Conservation (phyloP, 2,888 invertebrate species). For the Eupithecia subfuscata region DNA sequence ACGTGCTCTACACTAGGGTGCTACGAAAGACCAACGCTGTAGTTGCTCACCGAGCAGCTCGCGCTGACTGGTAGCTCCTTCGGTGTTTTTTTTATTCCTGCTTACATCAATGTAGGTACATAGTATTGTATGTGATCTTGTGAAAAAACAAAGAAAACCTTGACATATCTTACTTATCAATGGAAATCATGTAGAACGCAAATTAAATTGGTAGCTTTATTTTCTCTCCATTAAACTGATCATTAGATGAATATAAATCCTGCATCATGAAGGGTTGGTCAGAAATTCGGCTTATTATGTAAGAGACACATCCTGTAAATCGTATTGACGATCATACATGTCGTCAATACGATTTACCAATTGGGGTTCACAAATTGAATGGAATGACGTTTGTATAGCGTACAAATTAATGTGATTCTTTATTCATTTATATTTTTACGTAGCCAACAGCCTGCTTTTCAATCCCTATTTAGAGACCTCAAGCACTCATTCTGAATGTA, state of each 20-base stretch:
- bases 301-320: background rate
- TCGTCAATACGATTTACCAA: background rate
- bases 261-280: background rate
- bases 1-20: too few relatives aligned
- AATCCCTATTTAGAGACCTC: background rate
- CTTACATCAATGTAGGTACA: too few relatives aligned
- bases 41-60: too few relatives aligned
- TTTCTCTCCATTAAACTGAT: background rate
- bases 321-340: background rate
- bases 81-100: too few relatives aligned
- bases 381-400: background rate
- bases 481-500: background rate
- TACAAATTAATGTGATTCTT: background rate
- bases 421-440: background rate
- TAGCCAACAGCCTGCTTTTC: background rate
- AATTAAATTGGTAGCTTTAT: background rate
- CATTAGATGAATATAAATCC: background rate
- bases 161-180: too few relatives aligned
- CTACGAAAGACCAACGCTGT: too few relatives aligned
- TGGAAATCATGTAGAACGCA: background rate
- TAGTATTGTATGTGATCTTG: too few relatives aligned
- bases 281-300: background rate
- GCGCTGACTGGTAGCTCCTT: too few relatives aligned
- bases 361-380: background rate
- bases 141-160: too few relatives aligned